Evolutionary conservation across 2,113 vertebrate species (phyloP), one percentile per base, ranked within the genome.

Genomic region (Callochromis pleurospilus): DNA sequence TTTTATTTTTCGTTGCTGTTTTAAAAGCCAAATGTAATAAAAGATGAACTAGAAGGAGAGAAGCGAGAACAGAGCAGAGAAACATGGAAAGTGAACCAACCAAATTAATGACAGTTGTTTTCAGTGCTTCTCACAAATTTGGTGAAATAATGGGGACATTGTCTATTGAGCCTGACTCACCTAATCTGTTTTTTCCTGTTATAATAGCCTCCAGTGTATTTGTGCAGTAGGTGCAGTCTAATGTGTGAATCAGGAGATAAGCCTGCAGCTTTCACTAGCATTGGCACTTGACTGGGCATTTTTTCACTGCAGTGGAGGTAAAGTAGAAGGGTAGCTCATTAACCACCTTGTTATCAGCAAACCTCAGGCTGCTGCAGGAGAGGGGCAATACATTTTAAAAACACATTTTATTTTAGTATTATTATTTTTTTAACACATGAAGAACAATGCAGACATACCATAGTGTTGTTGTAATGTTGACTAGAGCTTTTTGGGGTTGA

Each of bases 231-330:
- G 86, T 89, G 87, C 31, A 73, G 84, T 54, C 77, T 75, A 81
- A 90, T 14, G 15, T 88, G 91, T 89, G 91, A 92, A 89, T 92
- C 40, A 6, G 73, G 17, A 94, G 93, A 94, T 91, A 91, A 94
- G 85, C 86, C 40, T 29, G 82, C 81, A 88, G 92, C 79, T 91
- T 60, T 58, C 80, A 17, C 54, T 33, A 13, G 17, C 12, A 42
- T 14, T 86, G 83, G 68, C 47, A 21, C 80, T 38, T 0, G 40
- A 75, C 33, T 3, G 24, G 65, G 31, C 31, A 13, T 60, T 90
- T 80, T 84, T 58, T 86, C 75, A 9, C 47, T 7, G 7, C 29
- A 68, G 19, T 54, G 17, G 36, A 53, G 79, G 82, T 31, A 7
- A 77, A 33, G 17, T 21, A 36, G 80, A 40, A 51, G 51, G 85